Evolutionary conservation across 1,140 invertebrate species (phyloP), one percentile per base, ranked within the genome.

Genomic region (Hesperophylax magnus): DNA sequence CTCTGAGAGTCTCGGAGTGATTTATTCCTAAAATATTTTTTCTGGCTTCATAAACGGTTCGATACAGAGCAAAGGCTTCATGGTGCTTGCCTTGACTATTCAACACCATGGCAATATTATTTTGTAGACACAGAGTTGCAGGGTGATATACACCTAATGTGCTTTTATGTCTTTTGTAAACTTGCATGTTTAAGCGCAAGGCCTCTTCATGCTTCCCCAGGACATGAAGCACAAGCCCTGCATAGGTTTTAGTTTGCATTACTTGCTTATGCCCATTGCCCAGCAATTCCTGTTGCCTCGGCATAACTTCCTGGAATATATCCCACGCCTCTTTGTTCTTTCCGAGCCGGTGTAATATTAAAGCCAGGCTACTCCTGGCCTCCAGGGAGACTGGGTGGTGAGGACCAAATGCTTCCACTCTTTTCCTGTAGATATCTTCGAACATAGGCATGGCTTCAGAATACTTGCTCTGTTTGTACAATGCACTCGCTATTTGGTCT

Each of bases 401-500:
- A 60, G 22, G n/a, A 22, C 22, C 14, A 1, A n/a, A 20, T 60
- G 6, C 1, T n/a, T 60, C 7, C 22, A n/a, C n/a, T 17, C 56
- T n/a, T 17, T 60, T 60, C n/a, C n/a, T 22, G 6, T 60, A 60
- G 22, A 60, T 22, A 20, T 60, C 22, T 18, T 60, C 53, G 5
- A n/a, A 60, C 56, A 60, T 9, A 2, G 56, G 22, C 63, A 71
- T 52, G 0, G 67, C 67, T 52, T 71, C 67, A 9, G 39, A 18
- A 71, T 71, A 71, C 14, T 71, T 71, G 17, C 34, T 52, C 52
- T 71, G 67, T 52, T 18, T 20, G 24, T 52, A 52, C 18, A 71
- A 71, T 52, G 52, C 20, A n/a, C 2, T 0, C 14, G 39, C 14
- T 47, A 71, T 71, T n/a, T 52, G 3, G 11, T 71, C 2, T 18